These are phyloP conservation scores for Siniperca knerii DNA, from an alignment of 2,113 vertebrate species.

Conservation along the genomic window DNA sequence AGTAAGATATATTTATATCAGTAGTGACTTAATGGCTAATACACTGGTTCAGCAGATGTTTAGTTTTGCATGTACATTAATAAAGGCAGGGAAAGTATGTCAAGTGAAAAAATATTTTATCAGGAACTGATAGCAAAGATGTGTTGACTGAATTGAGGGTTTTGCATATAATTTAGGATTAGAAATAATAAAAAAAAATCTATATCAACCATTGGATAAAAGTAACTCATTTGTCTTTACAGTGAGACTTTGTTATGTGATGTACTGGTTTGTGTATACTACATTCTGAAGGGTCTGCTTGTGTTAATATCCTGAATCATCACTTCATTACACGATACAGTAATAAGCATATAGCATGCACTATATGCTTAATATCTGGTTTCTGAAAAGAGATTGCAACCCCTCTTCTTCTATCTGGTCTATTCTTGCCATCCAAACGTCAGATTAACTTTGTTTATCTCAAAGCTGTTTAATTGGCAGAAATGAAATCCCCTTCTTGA, in stretches of 20 bases:
- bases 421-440: conserved; percentile 40
- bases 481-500: conserved; percentile 37
- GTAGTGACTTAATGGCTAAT: not conserved
- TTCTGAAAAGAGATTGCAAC: conserved; percentile 25
- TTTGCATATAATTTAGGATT: not conserved
- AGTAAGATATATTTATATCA: not conserved
- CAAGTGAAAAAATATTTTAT: not conserved
- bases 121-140: not conserved
- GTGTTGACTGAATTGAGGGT: not conserved
- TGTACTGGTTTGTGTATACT: not conserved
- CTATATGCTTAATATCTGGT: conserved; percentile 8
- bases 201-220: not conserved
- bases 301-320: conserved; percentile 12
- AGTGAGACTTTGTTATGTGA: not conserved
- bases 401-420: conserved; percentile 17
- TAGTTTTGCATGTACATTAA: not conserved
- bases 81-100: not conserved
- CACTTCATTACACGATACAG: not conserved
- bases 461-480: conserved; percentile 59
- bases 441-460: conserved; percentile 52
- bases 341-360: not conserved
- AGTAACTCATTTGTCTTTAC: not conserved
- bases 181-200: not conserved
- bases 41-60: not conserved
- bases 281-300: not conserved